Conservation (phyloP, 2,888 invertebrate species). For the Pyrocoelia pectoralis region DNA sequence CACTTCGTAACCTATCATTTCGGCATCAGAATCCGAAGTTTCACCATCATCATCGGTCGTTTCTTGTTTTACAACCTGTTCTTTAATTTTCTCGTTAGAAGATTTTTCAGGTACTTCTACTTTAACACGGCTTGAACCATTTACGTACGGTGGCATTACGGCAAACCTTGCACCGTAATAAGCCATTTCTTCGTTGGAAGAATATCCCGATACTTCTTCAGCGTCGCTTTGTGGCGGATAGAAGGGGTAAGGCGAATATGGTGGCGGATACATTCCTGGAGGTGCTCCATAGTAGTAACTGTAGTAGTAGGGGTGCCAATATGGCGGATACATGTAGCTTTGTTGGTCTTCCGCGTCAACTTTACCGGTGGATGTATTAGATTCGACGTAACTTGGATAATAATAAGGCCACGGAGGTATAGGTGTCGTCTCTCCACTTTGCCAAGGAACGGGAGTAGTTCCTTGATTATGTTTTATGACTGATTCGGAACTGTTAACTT, state of each 20-base stretch:
- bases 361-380: constrained; percentile 3
- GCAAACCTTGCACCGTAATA: constrained; percentile 42
- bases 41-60: constrained; percentile 45
- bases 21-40: constrained; percentile 36
- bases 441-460: constrained; percentile 21
- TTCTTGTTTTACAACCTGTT: constrained; percentile 45
- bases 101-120: neutral
- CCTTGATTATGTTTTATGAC: constrained; percentile 12
- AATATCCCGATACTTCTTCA: constrained; percentile 57
- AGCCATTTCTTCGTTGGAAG: constrained; percentile 60
- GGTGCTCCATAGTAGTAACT: constrained; percentile 32
- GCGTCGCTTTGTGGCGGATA: constrained; percentile 45
- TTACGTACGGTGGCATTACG: constrained; percentile 17
- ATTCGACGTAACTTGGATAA: constrained; percentile 29
- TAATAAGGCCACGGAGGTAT: constrained; percentile 39
- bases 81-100: constrained; percentile 26
- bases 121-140: neutral
- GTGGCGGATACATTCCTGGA: constrained; percentile 50
- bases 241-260: constrained; percentile 50
- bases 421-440: constrained; percentile 24
- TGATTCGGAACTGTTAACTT: neutral
- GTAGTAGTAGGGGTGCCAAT: constrained; percentile 53
- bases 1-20: constrained; percentile 35
- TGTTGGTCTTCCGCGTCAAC: neutral
- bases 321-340: constrained; percentile 44